Base-by-base conservation (phyloP, 2,888 invertebrate genomes). In the Acronicta alni region DNA sequence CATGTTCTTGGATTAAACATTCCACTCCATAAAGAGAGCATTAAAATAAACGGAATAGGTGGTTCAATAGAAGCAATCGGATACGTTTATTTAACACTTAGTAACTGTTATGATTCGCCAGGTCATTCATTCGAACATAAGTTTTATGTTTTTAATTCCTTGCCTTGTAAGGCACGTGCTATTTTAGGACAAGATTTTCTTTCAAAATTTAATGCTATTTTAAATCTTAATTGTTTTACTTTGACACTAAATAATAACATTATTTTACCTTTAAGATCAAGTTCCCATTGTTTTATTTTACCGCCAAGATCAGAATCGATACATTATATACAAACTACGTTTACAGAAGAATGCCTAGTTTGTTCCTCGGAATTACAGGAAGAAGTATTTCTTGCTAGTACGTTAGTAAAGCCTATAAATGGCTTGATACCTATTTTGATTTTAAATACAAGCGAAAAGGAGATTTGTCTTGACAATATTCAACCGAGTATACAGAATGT, bases 171-270 rank as follows among this genome's bases (percentile, higher is more conserved):
- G 30, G 30, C 43, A 16, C 35, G 44, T 43, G 52, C 35, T 16
- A 52, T 52, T n/a, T 43, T 52, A 52, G 43, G 43, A 23, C 37
- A 43, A 14, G 41, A 52, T 37, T 44, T 37, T 37, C 32, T 44
- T 35, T 23, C 14, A 6, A 37, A 37, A 52, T 47, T 37, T 20
- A 37, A 37, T 20, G 10, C 18, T 18, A 20, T 47, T 18, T 35
- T 47, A 15, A 12, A 37, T 20, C 18, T 47, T 37, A 15, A 37
- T 2, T n/a, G 7, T 30, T 16, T 9, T 20, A 37, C 17, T n/a
- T 47, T 47, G 18, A 37, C 46, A 37, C 12, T 18, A n/a, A 41
- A 41, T 17, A 10, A 18, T 6, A 14, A 41, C 41, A 41, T 41
- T 41, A 9, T 16, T 39, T 10, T 41, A 12, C 12, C 4, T 12